Evolutionary conservation across 2,797 vertebrate species (phyloP).

Genomic region (Periophthalmus magnuspinnatus): DNA sequence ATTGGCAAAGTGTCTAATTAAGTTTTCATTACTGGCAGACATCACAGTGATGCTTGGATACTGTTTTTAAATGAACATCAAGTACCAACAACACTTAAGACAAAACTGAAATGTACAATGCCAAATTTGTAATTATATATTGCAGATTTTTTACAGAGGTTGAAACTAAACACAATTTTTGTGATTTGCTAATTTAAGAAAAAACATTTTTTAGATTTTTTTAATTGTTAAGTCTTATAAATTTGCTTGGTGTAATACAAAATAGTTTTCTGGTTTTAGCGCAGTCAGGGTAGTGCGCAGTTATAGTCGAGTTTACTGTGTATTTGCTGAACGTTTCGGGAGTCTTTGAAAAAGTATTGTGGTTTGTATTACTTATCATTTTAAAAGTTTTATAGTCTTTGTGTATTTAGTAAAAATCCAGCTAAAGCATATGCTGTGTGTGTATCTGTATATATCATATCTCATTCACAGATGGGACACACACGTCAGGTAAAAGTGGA

Average conservation of each 20-base stretch:
- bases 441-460: background rate
- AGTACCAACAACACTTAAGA: background rate
- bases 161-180: background rate
- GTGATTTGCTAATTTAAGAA: background rate
- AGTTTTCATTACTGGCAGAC: background rate
- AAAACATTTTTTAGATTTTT: too few species aligned
- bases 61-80: too few species aligned
- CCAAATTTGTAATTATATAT: background rate
- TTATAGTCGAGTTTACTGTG: background rate
- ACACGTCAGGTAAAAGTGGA: background rate
- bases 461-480: background rate
- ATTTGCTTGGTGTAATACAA: background rate
- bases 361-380: too few species aligned
- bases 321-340: background rate
- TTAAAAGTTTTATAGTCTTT: background rate
- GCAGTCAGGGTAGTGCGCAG: too few species aligned
- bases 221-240: too few species aligned
- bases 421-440: background rate
- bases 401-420: background rate
- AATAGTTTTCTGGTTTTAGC: background rate
- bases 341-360: background rate
- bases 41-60: background rate
- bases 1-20: background rate
- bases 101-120: background rate
- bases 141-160: background rate